Evolutionary conservation across 2,888 invertebrate genomes (phyloP).

Genomic region (Gymnocheta viridis): DNA sequence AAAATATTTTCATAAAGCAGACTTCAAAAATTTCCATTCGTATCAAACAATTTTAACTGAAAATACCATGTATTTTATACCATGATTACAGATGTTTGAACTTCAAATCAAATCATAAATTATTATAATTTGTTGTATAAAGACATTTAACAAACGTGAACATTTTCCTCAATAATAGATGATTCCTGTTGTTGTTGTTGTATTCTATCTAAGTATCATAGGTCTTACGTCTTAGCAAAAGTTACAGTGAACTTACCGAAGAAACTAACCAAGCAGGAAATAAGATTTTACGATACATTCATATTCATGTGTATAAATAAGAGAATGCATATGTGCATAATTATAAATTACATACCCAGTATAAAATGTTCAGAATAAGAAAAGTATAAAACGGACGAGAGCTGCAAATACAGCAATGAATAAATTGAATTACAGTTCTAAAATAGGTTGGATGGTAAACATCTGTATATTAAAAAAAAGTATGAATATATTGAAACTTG

Average conservation of each 20-base stretch:
- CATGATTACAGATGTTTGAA: not conserved
- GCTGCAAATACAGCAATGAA: no score
- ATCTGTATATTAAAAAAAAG: no score
- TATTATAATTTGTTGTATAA: conserved; percentile 48
- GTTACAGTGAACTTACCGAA: not conserved
- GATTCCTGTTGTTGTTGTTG: conserved; percentile 6
- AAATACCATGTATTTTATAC: no score
- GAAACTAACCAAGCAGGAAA: conserved; percentile 59
- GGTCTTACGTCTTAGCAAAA: not conserved
- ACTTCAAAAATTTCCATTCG: no score
- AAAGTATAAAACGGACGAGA: no score
- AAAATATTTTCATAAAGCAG: no score
- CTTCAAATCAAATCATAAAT: conserved; percentile 39
- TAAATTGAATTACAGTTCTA: no score
- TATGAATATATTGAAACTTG: no score
- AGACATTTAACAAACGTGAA: conserved; percentile 56
- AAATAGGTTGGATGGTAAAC: no score
- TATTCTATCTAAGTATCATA: not conserved
- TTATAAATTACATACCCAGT: not conserved
- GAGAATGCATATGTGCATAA: not conserved
- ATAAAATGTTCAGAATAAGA: no score
- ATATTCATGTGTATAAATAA: not conserved
- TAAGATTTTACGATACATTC: conserved; percentile 45
- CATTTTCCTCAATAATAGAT: conserved; percentile 20
- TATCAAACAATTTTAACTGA: no score